A percentile compares a stretch with the other conserved stretches of the same genome.
These are phyloP conservation scores for Popillia japonica DNA, from an alignment of 1,140 invertebrate genomes.

Conservation along the genomic window DNA sequence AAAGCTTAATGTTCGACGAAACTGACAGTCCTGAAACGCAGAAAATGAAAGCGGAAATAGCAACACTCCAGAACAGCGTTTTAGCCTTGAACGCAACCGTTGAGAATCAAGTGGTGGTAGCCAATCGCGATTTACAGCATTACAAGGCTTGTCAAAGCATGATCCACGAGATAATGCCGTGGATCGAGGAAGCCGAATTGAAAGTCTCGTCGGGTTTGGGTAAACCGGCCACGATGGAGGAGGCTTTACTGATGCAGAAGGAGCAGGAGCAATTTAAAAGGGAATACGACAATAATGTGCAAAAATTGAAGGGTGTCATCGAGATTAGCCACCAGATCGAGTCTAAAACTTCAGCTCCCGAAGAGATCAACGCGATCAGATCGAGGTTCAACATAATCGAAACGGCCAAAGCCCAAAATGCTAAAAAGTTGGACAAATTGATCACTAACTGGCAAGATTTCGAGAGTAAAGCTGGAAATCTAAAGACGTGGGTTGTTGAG, in stretches of 20 bases:
- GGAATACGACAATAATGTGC: slow-evolving; percentile 80
- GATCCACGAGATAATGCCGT: slow-evolving; percentile 83
- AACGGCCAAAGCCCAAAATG: slow-evolving; percentile 76
- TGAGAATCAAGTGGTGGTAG: slow-evolving; percentile 74
- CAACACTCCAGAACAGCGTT: slow-evolving; percentile 73
- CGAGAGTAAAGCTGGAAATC: slow-evolving; percentile 73
- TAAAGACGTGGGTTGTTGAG: slow-evolving; percentile 76
- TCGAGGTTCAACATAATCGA: slow-evolving; percentile 81
- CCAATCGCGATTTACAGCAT: slow-evolving; percentile 78
- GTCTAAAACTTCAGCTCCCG: slow-evolving; percentile 74
- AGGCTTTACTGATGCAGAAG: slow-evolving; percentile 79
- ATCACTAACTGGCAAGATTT: slow-evolving; percentile 83
- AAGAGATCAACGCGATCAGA: slow-evolving; percentile 83
- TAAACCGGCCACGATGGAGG: slow-evolving; percentile 78
- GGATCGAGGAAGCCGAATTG: slow-evolving; percentile 86
- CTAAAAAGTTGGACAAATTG: slow-evolving; percentile 79
- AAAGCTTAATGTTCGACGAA: slow-evolving; percentile 71
- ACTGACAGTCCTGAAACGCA: slow-evolving; percentile 70
- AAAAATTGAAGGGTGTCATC: slow-evolving; percentile 75
- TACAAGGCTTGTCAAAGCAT: slow-evolving; percentile 87
- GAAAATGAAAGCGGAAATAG: slow-evolving; percentile 73
- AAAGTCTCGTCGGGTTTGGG: slow-evolving; percentile 75
- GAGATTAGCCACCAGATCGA: slow-evolving; percentile 77
- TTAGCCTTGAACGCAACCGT: slow-evolving; percentile 74
- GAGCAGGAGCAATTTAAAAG: slow-evolving; percentile 73